phyloP scores from a whole-genome alignment of 1,140 invertebrate genomes.

The Lasaia peninsularis region DNA sequence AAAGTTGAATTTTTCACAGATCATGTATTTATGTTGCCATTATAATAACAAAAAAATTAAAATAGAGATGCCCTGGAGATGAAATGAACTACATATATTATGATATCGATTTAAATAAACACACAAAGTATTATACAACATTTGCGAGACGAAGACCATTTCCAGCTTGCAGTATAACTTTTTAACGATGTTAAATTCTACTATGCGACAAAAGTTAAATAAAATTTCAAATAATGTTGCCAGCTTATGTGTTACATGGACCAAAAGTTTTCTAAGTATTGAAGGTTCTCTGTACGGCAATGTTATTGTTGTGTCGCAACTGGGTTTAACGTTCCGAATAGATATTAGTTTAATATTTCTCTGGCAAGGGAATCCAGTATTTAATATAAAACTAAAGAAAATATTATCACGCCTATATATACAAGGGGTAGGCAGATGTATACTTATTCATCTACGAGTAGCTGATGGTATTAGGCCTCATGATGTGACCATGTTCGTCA shows the following conservation, averaged over 20 bases:
- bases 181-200: slow-evolving; percentile 10
- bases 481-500: too few species aligned
- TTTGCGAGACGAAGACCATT: not conserved
- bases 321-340: not conserved
- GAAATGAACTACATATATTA: too few species aligned
- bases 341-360: not conserved
- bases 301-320: slow-evolving; percentile 14
- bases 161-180: slow-evolving; percentile 6
- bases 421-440: too few species aligned
- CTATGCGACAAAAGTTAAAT: slow-evolving; percentile 15
- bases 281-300: slow-evolving; percentile 1
- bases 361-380: not conserved
- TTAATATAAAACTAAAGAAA: too few species aligned
- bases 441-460: too few species aligned
- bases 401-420: too few species aligned
- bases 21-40: too few species aligned
- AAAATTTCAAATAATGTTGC: slow-evolving; percentile 12
- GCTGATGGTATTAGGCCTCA: too few species aligned
- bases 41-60: too few species aligned
- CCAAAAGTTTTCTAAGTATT: slow-evolving; percentile 11
- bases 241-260: slow-evolving; percentile 5
- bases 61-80: too few species aligned
- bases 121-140: not conserved
- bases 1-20: too few species aligned
- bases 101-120: not conserved